phyloP scores from a whole-genome alignment of 2,113 vertebrate genomes.

The Coregonus clupeaformis region DNA sequence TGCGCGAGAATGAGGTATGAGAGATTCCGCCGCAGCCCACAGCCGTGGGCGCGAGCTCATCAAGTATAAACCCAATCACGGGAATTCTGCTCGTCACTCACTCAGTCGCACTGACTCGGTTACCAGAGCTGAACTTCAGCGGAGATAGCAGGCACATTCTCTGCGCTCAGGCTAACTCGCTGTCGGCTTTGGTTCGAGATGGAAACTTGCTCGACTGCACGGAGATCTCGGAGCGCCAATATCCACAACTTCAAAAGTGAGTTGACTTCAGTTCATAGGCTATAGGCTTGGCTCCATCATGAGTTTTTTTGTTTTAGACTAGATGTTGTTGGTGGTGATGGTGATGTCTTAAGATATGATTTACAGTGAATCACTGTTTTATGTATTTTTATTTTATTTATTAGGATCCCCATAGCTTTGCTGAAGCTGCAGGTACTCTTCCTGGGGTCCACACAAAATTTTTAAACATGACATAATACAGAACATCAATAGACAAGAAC shows the following conservation, averaged over 20 bases:
- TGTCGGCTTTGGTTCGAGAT: constrained; percentile 78
- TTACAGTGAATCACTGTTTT: neutral
- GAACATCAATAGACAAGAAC: no score
- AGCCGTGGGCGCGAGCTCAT: constrained; percentile 53
- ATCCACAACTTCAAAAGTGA: constrained; percentile 72
- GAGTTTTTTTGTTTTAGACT: neutral
- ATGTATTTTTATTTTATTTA: neutral
- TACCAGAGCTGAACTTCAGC: constrained; percentile 72
- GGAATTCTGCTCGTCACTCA: constrained; percentile 55
- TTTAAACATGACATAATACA: neutral
- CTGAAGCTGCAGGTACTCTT: no score
- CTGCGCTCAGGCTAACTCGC: constrained; percentile 79
- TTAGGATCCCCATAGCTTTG: no score
- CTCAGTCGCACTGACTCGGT: constrained; percentile 56
- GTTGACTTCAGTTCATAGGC: constrained; percentile 19
- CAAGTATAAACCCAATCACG: constrained; percentile 62
- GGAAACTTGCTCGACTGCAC: constrained; percentile 59
- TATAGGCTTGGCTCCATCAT: neutral
- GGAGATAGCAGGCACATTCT: constrained; percentile 75
- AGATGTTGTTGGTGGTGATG: neutral
- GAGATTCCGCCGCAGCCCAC: constrained; percentile 67
- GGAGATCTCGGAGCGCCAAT: constrained; percentile 44
- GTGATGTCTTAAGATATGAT: neutral
- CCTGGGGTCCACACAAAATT: no score
- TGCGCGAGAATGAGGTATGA: constrained; percentile 61